Percentiles rank a stretch among this genome's conserved stretches.
phyloP scores from a whole-genome alignment of 2,888 invertebrate genomes.

The Phalangium opilio region DNA sequence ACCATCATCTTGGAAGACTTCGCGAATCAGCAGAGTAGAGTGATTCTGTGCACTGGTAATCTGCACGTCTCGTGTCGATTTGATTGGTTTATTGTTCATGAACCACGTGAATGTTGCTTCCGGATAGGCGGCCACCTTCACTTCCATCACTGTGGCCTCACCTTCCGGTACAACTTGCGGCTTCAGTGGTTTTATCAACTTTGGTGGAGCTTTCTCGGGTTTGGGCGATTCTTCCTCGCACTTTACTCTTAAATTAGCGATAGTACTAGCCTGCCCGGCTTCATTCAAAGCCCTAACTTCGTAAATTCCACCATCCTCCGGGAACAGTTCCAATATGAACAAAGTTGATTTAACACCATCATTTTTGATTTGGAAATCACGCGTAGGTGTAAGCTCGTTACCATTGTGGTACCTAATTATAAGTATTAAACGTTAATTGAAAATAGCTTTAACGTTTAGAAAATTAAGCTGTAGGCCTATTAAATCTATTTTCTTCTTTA shows the following conservation, averaged over 20 bases:
- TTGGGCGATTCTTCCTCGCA: constrained; percentile 23
- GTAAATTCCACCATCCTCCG: constrained; percentile 55
- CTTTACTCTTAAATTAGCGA: constrained; percentile 51
- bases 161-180: constrained; percentile 17
- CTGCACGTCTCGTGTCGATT: constrained; percentile 17
- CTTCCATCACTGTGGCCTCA: constrained; percentile 15
- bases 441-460: not conserved
- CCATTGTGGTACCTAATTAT: constrained; percentile 57
- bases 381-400: constrained; percentile 47
- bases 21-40: constrained; percentile 15
- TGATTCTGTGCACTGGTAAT: constrained; percentile 13
- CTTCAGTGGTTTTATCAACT: constrained; percentile 12
- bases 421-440: not conserved
- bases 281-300: constrained; percentile 81
- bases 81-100: constrained; percentile 26
- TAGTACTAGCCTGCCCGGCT: constrained; percentile 72
- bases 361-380: constrained; percentile 53
- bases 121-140: constrained; percentile 13
- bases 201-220: constrained; percentile 11
- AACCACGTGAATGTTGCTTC: constrained; percentile 24
- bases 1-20: constrained; percentile 29
- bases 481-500: not conserved
- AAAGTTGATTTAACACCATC: constrained; percentile 63
- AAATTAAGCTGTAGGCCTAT: not conserved
- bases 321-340: constrained; percentile 52